phyloP scores from a whole-genome alignment of 1,140 invertebrate genomes.

The Drosophila quadrilineata region DNA sequence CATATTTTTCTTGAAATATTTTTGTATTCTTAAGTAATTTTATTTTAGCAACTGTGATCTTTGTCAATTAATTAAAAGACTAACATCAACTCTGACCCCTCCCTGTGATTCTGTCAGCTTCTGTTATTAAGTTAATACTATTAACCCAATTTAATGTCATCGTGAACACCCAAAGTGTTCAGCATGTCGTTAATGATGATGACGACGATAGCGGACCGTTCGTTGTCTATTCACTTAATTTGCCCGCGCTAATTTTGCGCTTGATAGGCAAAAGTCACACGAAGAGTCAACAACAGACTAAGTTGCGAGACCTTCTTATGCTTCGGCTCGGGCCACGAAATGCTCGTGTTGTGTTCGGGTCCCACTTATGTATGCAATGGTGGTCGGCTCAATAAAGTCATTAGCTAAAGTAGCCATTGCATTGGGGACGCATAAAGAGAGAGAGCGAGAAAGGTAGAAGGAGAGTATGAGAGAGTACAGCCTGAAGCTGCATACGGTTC shows the following conservation, averaged over 20 bases:
- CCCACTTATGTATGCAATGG: no score
- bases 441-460: no score
- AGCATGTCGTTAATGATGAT: constrained; percentile 21
- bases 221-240: constrained; percentile 71
- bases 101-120: not conserved
- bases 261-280: constrained; percentile 68
- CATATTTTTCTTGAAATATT: not conserved
- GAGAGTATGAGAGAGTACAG: no score
- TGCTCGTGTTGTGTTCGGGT: no score
- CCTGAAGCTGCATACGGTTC: constrained; percentile 42
- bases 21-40: not conserved
- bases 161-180: constrained; percentile 31
- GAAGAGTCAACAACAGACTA: constrained; percentile 51
- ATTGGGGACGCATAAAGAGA: constrained; percentile 43
- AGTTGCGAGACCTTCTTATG: constrained; percentile 10
- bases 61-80: not conserved
- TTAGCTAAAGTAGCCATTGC: constrained; percentile 74
- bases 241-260: constrained; percentile 64
- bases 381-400: constrained; percentile 75
- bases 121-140: not conserved
- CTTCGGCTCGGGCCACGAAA: constrained; percentile 4
- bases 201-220: constrained; percentile 38
- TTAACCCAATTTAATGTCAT: constrained; percentile 37
- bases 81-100: not conserved
- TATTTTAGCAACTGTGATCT: not conserved